Evolutionary conservation across 1,140 invertebrate species (phyloP).

Genomic region (Drosophila nasuta): DNA sequence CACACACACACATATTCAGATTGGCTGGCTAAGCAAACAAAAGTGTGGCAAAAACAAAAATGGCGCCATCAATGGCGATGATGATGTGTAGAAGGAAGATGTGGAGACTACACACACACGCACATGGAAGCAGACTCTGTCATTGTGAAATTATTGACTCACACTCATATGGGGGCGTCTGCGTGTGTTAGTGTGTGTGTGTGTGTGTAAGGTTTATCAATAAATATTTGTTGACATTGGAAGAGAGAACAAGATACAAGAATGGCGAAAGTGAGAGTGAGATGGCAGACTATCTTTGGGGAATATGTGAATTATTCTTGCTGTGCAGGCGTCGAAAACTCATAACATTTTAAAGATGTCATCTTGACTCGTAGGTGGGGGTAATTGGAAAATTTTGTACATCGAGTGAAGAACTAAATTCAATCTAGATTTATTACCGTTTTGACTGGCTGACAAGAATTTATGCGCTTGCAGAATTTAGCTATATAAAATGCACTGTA

Average conservation of each 20-base stretch:
- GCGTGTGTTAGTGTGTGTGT: not conserved
- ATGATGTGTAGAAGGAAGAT: constrained; percentile 50
- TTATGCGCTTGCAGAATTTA: too few relatives aligned
- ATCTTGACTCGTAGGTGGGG: not conserved
- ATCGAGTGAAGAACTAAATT: constrained; percentile 1
- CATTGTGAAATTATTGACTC: constrained; percentile 33
- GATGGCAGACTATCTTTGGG: not conserved
- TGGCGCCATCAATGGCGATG: constrained; percentile 75
- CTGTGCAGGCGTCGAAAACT: not conserved
- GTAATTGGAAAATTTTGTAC: not conserved
- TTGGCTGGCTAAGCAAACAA: constrained; percentile 61
- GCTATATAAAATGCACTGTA: too few relatives aligned
- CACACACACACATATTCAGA: constrained; percentile 38
- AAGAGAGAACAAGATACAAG: not conserved
- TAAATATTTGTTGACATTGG: constrained; percentile 25
- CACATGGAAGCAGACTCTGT: constrained; percentile 1
- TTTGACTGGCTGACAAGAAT: too few relatives aligned
- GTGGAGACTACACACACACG: constrained; percentile 10
- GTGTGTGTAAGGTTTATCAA: constrained; percentile 21
- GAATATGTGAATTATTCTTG: constrained; percentile 11
- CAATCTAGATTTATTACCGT: too few relatives aligned
- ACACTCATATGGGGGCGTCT: constrained; percentile 9
- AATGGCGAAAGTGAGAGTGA: too few relatives aligned
- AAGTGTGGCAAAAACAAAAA: constrained; percentile 64
- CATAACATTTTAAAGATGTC: constrained; percentile 9